Conservation (phyloP, 2,797 vertebrate species). For the Sorex maritimensis region DNA sequence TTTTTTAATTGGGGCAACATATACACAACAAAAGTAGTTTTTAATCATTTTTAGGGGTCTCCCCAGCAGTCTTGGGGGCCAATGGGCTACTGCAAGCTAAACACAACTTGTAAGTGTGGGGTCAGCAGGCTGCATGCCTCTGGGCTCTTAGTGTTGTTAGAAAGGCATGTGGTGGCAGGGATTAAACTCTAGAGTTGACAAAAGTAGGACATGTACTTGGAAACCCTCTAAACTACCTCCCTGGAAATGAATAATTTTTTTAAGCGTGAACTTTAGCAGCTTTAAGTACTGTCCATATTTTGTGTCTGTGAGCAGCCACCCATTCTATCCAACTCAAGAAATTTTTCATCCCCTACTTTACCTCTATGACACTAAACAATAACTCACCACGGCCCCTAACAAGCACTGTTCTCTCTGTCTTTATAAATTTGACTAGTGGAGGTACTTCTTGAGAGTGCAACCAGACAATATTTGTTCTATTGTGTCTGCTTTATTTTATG, state of each 20-base stretch:
- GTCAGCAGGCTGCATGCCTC: no score
- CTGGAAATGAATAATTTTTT: not conserved
- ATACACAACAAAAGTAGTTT: not conserved
- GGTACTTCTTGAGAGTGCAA: not conserved
- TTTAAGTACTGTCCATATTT: not conserved
- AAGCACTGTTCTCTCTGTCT: conserved; percentile 1
- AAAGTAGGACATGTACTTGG: no score
- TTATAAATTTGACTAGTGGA: not conserved
- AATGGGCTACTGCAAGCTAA: no score
- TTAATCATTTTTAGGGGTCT: no score
- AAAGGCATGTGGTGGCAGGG: no score
- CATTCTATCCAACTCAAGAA: not conserved
- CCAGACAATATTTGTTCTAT: not conserved
- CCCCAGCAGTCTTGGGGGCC: no score
- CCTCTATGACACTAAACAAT: not conserved
- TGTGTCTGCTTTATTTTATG: not conserved
- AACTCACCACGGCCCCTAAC: not conserved
- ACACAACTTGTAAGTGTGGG: no score
- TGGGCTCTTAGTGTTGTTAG: no score
- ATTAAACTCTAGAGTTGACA: no score
- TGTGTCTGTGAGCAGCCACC: not conserved
- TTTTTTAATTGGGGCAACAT: not conserved
- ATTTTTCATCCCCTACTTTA: not conserved
- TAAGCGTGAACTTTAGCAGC: not conserved
- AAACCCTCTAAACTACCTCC: no score